Evolutionary conservation across 1,140 invertebrate genomes (phyloP).

Genomic region (Archegozetes longisetosus): DNA sequence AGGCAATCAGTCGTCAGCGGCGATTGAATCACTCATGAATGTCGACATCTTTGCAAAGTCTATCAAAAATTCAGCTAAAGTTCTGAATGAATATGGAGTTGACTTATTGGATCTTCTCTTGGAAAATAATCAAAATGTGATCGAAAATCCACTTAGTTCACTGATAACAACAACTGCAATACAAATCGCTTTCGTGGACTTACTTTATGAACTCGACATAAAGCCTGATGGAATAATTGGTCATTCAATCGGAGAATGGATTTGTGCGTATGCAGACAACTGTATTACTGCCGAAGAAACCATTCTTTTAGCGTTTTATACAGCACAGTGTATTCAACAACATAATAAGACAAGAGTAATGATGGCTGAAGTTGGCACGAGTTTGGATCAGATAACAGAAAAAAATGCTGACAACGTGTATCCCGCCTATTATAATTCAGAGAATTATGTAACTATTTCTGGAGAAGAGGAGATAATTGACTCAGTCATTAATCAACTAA

Average conservation of each 20-base stretch:
- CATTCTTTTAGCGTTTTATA: constrained; percentile 72
- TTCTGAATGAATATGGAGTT: not conserved
- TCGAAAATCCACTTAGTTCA: constrained; percentile 24
- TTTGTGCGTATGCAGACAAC: constrained; percentile 92
- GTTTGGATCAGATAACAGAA: constrained; percentile 61
- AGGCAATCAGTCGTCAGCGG: constrained; percentile 89
- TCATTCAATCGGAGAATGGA: constrained; percentile 85
- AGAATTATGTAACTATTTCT: constrained; percentile 78
- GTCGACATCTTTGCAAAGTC: constrained; percentile 36
- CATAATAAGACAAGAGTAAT: constrained; percentile 34
- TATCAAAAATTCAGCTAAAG: not conserved
- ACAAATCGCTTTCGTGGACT: constrained; percentile 79
- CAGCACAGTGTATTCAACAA: constrained; percentile 55
- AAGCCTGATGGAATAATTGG: constrained; percentile 83
- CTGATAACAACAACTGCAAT: constrained; percentile 88
- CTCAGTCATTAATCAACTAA: constrained; percentile 51
- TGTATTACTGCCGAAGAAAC: constrained; percentile 79
- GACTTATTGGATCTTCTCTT: constrained; percentile 10
- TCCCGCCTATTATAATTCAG: constrained; percentile 83
- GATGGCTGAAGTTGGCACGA: constrained; percentile 65
- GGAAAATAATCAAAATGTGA: not conserved
- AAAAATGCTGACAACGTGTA: constrained; percentile 54
- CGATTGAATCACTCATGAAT: constrained; percentile 65
- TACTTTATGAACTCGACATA: constrained; percentile 55
- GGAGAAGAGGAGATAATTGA: constrained; percentile 52